Evolutionary conservation across 2,888 invertebrate species (phyloP).

Genomic region (Diarsia mendica): DNA sequence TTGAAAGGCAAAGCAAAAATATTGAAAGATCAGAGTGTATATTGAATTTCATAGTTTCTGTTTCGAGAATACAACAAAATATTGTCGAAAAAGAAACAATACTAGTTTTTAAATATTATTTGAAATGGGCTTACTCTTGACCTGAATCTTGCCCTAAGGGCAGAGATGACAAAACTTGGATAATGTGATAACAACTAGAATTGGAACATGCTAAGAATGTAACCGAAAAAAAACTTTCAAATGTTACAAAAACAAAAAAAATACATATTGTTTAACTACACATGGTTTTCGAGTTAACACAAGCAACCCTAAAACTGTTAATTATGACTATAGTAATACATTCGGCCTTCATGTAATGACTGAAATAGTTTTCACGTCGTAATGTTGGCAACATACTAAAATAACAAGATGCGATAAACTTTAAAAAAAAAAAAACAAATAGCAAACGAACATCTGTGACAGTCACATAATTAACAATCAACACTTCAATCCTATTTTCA

Average conservation of each 20-base stretch:
- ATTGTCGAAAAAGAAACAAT: conserved; percentile 2
- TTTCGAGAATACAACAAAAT: not conserved
- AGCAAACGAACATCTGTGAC: conserved; percentile 36
- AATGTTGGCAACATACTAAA: conserved; percentile 53
- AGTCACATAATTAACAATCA: conserved; percentile 52
- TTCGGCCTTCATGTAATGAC: conserved; percentile 50
- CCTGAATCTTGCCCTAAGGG: too few relatives aligned
- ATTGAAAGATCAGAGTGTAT: not conserved
- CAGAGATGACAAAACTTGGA: not conserved
- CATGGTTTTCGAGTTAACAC: not conserved
- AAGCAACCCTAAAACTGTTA: conserved; percentile 32
- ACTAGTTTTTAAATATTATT: not conserved
- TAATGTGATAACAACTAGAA: not conserved
- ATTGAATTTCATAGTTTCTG: not conserved
- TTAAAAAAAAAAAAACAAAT: conserved; percentile 38
- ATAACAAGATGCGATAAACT: conserved; percentile 28
- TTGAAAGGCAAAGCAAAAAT: not conserved
- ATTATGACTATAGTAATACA: conserved; percentile 39
- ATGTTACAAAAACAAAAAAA: not conserved
- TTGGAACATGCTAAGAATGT: not conserved
- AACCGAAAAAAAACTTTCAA: not conserved
- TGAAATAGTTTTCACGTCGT: conserved; percentile 53
- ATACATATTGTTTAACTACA: not conserved
- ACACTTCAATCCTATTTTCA: conserved; percentile 43
- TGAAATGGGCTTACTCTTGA: too few relatives aligned